phyloP scores from a whole-genome alignment of 2,888 invertebrate species.

The Mamestra brassicae region DNA sequence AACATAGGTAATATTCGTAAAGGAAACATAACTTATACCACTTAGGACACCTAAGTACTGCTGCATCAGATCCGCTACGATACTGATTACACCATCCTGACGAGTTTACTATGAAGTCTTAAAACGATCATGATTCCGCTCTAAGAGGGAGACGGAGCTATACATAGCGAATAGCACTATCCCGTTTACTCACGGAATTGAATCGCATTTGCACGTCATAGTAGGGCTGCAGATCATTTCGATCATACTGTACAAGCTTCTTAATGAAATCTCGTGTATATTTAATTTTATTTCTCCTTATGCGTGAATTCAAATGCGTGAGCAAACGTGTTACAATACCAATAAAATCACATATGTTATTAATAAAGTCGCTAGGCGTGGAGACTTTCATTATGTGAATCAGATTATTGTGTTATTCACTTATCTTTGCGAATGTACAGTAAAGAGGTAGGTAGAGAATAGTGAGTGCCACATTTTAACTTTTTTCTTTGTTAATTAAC shows the following conservation, averaged over 20 bases:
- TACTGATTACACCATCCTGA: neutral
- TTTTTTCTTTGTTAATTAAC: no score
- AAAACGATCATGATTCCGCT: no score
- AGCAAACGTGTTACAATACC: slow-evolving; percentile 25
- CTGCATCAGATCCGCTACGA: neutral
- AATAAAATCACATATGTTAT: slow-evolving; percentile 38
- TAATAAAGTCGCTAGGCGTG: slow-evolving; percentile 35
- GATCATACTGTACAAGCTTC: no score
- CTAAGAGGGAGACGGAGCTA: no score
- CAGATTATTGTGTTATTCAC: slow-evolving; percentile 26
- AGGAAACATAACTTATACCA: neutral
- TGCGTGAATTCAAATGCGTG: neutral
- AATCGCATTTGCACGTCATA: no score
- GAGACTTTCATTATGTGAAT: slow-evolving; percentile 40
- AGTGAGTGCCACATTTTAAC: no score
- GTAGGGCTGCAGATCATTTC: no score
- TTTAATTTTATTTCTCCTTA: neutral
- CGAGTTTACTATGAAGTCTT: neutral
- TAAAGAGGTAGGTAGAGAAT: no score
- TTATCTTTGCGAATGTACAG: neutral
- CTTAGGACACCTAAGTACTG: neutral
- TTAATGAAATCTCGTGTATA: no score
- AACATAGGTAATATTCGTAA: neutral
- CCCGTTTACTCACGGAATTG: no score
- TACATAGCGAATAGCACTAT: no score